Base-by-base conservation (phyloP, 2,888 invertebrate genomes). In the Meiosimyza platycephala region DNA sequence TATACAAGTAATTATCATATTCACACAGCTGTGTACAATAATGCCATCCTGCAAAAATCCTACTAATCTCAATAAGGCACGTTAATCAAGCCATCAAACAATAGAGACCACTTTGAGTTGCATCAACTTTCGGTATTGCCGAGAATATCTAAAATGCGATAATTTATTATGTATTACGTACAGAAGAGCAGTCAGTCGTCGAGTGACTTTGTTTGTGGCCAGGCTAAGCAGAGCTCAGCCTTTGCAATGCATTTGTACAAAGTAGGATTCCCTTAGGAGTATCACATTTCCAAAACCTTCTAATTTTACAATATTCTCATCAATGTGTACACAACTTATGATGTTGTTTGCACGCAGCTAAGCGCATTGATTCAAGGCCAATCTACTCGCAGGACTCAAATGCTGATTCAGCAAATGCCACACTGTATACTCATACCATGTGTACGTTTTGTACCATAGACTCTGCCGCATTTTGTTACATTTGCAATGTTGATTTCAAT, bases 261-360 rank as follows among this genome's bases (percentile, higher is more conserved):
- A 60, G 47, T n/a, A 9, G 16, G 69, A 69, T 33, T 54, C 62
- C 33, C 62, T 54, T 15, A 7, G 82, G 81, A 82, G 81, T 84
- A 84, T 84, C 85, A 80, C 84, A 85, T 84, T 84, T 84, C 84
- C 40, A 9, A 84, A 85, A 82, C 80, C 85, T 79, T 80, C 83
- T 83, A 85, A 84, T 84, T 84, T 83, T 85, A 83, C 84, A 85
- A 84, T 84, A 85, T 85, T 84, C 85, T 83, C 85, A 85, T 84
- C 83, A 84, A 84, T 85, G 82, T 80, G 79, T 82, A 75, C 82
- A 81, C 80, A 80, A 80, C 76, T 75, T 69, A 67, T 67, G 67
- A 71, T 72, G 72, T 71, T 75, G 65, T 70, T 69, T 76, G 66
- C 60, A 71, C 67, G 74, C 73, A 75, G 76, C 76, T 77, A 76